A percentile compares a stretch with the other conserved stretches of the same genome.
These are phyloP conservation scores for Stichodactyla helianthus DNA, from an alignment of 64 coral and sea anemone species.

Conservation along the genomic window DNA sequence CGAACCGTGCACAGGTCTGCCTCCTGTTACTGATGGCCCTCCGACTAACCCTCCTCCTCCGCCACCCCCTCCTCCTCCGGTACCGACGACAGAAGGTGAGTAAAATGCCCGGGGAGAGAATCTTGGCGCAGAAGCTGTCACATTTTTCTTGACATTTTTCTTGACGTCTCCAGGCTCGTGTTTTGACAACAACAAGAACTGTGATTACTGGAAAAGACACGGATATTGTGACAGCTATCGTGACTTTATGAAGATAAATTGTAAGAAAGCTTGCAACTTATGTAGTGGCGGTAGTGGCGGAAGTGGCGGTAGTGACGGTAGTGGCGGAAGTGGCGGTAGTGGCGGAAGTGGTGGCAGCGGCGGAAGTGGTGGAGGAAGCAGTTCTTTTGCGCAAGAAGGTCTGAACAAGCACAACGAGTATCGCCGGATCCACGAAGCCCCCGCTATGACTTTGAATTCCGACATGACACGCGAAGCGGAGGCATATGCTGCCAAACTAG, in stretches of 20 bases:
- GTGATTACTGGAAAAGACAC: slow-evolving; percentile 4
- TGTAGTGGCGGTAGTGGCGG: background rate
- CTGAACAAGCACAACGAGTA: slow-evolving; percentile 54
- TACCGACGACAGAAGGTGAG: slow-evolving; percentile 7
- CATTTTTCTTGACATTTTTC: background rate
- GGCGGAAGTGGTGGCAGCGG: background rate
- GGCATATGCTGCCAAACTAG: slow-evolving; percentile 37
- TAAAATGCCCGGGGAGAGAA: background rate
- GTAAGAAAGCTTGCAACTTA: slow-evolving; percentile 16
- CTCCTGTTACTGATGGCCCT: background rate
- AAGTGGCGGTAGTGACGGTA: background rate
- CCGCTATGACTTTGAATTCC: slow-evolving; percentile 34
- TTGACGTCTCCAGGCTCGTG: background rate
- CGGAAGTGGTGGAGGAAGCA: slow-evolving; percentile 6
- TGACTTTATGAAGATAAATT: slow-evolving; percentile 12
- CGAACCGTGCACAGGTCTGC: background rate
- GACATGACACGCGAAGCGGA: slow-evolving; percentile 29
- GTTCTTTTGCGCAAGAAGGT: slow-evolving; percentile 21
- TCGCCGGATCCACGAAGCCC: slow-evolving; percentile 38
- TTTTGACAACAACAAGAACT: slow-evolving; percentile 5
- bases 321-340: background rate
- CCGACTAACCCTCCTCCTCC: background rate
- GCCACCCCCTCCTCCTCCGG: background rate
- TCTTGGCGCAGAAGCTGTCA: background rate
- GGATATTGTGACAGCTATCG: slow-evolving; percentile 8